Conservation (phyloP, 2,113 vertebrate species). For the Rhynchomys soricoides region DNA sequence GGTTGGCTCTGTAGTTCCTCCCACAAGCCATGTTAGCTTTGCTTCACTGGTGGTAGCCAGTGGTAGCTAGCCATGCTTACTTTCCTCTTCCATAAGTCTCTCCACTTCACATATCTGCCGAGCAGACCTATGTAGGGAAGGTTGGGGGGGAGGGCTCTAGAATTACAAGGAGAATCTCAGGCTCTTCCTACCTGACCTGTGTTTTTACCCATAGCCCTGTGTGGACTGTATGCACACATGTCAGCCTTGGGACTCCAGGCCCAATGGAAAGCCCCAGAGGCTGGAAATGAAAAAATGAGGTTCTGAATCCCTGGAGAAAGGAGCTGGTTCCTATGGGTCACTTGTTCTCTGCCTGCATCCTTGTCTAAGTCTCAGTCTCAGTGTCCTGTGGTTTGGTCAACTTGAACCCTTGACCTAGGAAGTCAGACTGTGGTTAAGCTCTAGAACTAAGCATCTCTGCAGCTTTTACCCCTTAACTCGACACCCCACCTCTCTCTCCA, state of each 20-base stretch:
- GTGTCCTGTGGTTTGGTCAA: background rate
- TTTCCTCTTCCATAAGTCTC: background rate
- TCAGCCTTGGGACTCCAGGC: background rate
- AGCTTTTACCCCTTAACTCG: background rate
- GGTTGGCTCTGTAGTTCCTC: background rate
- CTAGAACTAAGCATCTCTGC: background rate
- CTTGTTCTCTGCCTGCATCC: accelerated
- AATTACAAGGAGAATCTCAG: background rate
- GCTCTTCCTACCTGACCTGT: background rate
- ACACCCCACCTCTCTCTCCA: background rate
- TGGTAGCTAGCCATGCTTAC: background rate
- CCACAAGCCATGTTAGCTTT: background rate
- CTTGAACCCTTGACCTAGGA: background rate
- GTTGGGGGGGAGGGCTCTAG: background rate
- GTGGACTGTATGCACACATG: background rate
- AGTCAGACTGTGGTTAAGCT: background rate
- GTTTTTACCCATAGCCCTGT: background rate
- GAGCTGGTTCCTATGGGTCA: background rate
- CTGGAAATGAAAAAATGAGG: background rate
- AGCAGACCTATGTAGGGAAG: background rate
- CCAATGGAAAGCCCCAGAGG: background rate
- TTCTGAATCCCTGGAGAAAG: background rate
- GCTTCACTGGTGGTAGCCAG: background rate
- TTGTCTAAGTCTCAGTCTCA: accelerated
- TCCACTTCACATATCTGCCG: background rate